Evolutionary conservation across 2,113 vertebrate species (phyloP), one percentile per base, ranked within the genome.

Genomic region (Amphiprion ocellaris): DNA sequence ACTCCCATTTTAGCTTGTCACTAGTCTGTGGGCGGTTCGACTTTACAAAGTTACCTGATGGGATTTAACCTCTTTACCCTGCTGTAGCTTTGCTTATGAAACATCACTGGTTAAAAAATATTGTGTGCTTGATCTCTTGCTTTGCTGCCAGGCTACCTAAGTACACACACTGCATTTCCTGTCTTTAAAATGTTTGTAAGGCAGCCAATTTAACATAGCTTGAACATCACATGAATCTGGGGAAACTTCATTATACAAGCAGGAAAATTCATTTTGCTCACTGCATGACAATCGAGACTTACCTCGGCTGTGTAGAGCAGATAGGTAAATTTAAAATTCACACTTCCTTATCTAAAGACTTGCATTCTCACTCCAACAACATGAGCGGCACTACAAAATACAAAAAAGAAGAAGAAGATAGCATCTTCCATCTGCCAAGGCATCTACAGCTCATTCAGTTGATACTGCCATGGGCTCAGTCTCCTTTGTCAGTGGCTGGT

Each of bases 231-330:
- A 70, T 21, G 23, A 58, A 76, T 77, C 37, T 81, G 39, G 10
- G 12, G 23, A 59, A 58, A 80, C 37, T 56, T 72, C 50, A 67
- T 81, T 79, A 78, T 53, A 23, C 33, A 62, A 58, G 52, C 39
- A 33, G 46, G 7, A 30, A 79, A 87, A 65, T 81, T 56, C 39
- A 68, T 79, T 82, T 77, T 84, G 11, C 75, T 47, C 65, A 26
- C 41, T 66, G 65, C 69, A 52, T 72, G 68, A 74, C 77, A 69
- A 65, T n/a, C 55, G 54, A 49, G 62, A 39, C 47, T 59, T 60
- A 46, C 77, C 60, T 66, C 33, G 3, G 58, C 76, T 79, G 66
- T 76, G 21, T 11, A 8, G 60, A 59, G 75, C 33, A 69, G 86
- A 84, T 62, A 66, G 46, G 28, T 79, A 68, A 15, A 86, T 73